Conservation (phyloP, 2,797 vertebrate species). For the Bryconaethiops microstoma region DNA sequence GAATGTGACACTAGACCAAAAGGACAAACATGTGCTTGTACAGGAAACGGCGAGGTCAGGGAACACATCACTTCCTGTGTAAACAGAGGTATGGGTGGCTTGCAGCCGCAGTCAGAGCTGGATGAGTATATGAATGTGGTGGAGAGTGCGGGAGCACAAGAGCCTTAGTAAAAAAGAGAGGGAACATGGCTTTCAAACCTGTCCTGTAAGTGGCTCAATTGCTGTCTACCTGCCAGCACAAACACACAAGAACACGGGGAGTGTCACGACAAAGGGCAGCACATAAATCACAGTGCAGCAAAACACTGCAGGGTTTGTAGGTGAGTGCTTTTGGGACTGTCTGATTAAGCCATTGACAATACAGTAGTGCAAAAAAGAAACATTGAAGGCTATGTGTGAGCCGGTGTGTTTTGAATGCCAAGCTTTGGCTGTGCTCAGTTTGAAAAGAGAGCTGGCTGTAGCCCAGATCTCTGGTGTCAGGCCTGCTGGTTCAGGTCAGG, state of each 20-base stretch:
- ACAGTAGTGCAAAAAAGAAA: neutral
- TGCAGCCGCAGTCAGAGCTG: slow-evolving; percentile 12
- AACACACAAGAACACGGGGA: neutral
- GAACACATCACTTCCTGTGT: slow-evolving; percentile 52
- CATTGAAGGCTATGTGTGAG: neutral
- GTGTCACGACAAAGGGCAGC: slow-evolving; percentile 11
- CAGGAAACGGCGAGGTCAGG: slow-evolving; percentile 48
- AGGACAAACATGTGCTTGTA: slow-evolving; percentile 45
- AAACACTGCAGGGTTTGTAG: neutral
- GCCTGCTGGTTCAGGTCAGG: slow-evolving; percentile 38
- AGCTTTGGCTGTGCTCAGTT: slow-evolving; percentile 13
- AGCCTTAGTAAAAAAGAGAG: neutral
- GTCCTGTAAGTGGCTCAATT: neutral
- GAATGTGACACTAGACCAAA: slow-evolving; percentile 55
- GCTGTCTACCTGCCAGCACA: slow-evolving; percentile 1
- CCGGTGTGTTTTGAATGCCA: neutral
- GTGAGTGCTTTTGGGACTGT: neutral
- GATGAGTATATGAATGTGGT: slow-evolving; percentile 5
- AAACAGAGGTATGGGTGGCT: slow-evolving; percentile 31
- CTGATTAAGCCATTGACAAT: slow-evolving; percentile 8
- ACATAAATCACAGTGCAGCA: neutral
- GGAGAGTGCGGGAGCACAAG: neutral
- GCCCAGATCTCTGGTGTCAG: slow-evolving; percentile 25
- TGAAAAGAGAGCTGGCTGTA: slow-evolving; percentile 29
- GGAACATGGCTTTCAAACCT: neutral